Evolutionary conservation across 2,113 vertebrate species (phyloP).

Genomic region (Anarhynchus alexandrinus): DNA sequence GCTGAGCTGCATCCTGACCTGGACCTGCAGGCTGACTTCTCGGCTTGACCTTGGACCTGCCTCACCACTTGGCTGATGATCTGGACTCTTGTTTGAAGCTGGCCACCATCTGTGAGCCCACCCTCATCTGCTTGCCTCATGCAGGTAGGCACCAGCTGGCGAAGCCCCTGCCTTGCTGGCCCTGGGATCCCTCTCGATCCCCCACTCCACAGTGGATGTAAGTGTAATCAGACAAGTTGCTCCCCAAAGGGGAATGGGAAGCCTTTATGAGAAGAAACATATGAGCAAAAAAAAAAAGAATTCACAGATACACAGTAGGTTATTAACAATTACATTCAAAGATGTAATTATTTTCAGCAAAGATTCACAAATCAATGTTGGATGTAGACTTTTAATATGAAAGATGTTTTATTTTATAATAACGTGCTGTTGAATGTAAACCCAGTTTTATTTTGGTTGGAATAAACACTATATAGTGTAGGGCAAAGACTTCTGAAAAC

Average conservation of each 20-base stretch:
- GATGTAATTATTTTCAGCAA: background rate
- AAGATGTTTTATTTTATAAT: background rate
- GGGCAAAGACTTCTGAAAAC: background rate
- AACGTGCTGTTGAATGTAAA: background rate
- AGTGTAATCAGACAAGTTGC: background rate
- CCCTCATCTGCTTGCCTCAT: background rate
- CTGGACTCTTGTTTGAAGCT: too few species aligned
- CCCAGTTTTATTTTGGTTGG: background rate
- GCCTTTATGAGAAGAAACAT: background rate
- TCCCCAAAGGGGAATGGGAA: background rate
- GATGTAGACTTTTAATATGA: background rate
- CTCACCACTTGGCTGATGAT: background rate
- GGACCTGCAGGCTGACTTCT: background rate
- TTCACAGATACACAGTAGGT: background rate
- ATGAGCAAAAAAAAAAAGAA: background rate
- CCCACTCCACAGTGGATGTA: background rate
- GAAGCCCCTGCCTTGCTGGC: background rate
- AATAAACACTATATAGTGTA: background rate
- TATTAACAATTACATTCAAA: background rate
- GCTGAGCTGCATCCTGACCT: background rate
- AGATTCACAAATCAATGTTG: background rate
- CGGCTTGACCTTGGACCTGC: background rate
- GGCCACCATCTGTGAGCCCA: background rate
- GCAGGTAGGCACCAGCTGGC: too few species aligned
- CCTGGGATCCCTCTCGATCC: fast-evolving